Evolutionary conservation across 2,888 invertebrate genomes (phyloP), one percentile per base, ranked within the genome.

Genomic region (Podabrus alpinus): DNA sequence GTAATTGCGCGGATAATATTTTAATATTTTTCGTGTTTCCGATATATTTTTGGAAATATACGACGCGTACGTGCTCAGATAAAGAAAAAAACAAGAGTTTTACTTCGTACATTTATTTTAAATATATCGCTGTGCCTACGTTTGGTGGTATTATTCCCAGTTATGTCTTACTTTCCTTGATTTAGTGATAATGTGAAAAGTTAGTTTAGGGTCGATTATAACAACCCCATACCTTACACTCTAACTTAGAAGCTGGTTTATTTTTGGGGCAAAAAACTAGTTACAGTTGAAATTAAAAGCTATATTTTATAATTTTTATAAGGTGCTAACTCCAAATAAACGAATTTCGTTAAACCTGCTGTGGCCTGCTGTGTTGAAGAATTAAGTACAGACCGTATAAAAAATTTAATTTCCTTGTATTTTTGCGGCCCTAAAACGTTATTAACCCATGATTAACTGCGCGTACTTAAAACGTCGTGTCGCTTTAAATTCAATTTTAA

Each of bases 151-250:
- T 71, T 71, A 66, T 71, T 71, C 17, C 64, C 71, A 71, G 71
- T 71, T 71, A 66, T 59, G 71, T 71, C 16, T 69, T 69, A 69
- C 69, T 69, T 66, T 15, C 29, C 19, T 64, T 64, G 15, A 66
- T 69, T 60, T 59, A 29, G 59, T 66, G 71, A 29, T 71, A 71
- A 71, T 71, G 66, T 66, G 66, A 71, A 71, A 71, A 71, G 71
- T 71, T 71, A 59, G 66, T 66, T 71, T 66, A 59, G 59, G 59
- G 71, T 71, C 45, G 64, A 71, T 71, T 71, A 66, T 66, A 71
- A 45, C 66, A 15, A 15, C 66, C 21, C 64, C 25, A 66, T 45
- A 29, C 45, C 64, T 71, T 71, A 66, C 17, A 62, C 60, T n/a
- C n/a, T 7, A 45, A 45, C n/a, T 45, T 45, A 45, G n/a, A 45